Evolutionary conservation across 2,797 vertebrate species (phyloP).

Genomic region (Cirrhinus mrigala): DNA sequence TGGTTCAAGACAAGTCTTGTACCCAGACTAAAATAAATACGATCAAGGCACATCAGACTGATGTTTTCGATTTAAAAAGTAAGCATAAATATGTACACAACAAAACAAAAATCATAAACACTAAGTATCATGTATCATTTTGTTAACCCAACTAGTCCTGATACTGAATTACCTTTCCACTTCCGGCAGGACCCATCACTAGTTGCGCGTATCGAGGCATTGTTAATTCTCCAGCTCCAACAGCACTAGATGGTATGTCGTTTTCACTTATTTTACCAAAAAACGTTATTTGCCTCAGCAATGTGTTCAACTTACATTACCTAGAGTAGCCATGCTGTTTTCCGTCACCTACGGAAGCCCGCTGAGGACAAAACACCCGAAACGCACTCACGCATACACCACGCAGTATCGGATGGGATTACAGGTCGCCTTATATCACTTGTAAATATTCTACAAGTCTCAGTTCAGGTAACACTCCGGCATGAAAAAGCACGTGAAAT

Average conservation of each 20-base stretch:
- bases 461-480: background rate
- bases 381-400: background rate
- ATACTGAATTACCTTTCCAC: slow-evolving; percentile 86
- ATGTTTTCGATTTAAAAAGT: background rate
- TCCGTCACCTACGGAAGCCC: slow-evolving; percentile 21
- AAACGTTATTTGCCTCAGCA: background rate
- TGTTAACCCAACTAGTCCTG: background rate
- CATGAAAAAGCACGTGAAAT: slow-evolving; percentile 65
- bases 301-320: background rate
- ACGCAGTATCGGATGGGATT: background rate
- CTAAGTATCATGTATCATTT: background rate
- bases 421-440: slow-evolving; percentile 4
- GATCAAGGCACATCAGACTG: background rate
- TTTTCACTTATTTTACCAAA: background rate
- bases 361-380: background rate
- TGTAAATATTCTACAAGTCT: background rate
- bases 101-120: background rate
- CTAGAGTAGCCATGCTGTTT: slow-evolving; percentile 40
- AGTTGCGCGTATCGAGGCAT: slow-evolving; percentile 97
- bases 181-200: slow-evolving; percentile 96
- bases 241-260: background rate
- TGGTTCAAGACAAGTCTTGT: background rate
- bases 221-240: background rate
- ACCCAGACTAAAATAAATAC: background rate
- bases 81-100: background rate